Evolutionary conservation across 2,797 vertebrate genomes (phyloP), one percentile per base, ranked within the genome.

Genomic region (Muscicapa comitata): DNA sequence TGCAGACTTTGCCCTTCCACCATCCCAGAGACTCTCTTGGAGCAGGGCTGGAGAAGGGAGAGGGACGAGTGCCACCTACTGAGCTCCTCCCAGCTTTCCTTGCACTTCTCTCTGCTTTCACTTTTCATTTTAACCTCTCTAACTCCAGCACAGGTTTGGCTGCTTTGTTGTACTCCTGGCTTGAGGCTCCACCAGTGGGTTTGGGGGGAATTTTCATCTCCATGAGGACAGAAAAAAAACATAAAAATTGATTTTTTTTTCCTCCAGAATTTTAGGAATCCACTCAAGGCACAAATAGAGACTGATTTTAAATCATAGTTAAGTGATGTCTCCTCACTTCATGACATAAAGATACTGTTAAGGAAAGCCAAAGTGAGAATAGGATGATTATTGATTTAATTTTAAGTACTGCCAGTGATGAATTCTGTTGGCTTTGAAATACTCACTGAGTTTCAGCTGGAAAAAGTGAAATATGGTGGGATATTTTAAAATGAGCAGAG

Each of bases 41-140:
- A 31, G 31, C 3, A 1, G 76, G 68, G 43, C 72, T 58, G 90
- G 61, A 8, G 59, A 45, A 16, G 14, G 3, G 37, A 73, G 71
- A 77, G 86, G 45, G 59, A 73, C 31, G 63, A 74, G 92, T 96
- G 94, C 90, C 94, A 94, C 83, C 93, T 93, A 20, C 0, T 59
- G 95, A 91, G 10, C 40, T 83, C 3, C 2, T 26, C 37, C 47
- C 50, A 17, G 17, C 31, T 84, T 35, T 18, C 24, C 58, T 19
- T 55, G 37, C 37, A 23, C 1, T 13, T n/a, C 73, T 67, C 45
- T 51, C 43, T 28, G 53, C 94, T 78, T 78, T 84, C 42, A 6
- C 57, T 90, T 83, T 16, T 18, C 1, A 24, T 62, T 70, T 70
- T 21, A 40, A 67, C 55, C 45, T 67, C 80, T 80, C 18, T 2